Base-by-base conservation (phyloP, 2,797 vertebrate genomes). In the Hoplostethus mediterraneus region DNA sequence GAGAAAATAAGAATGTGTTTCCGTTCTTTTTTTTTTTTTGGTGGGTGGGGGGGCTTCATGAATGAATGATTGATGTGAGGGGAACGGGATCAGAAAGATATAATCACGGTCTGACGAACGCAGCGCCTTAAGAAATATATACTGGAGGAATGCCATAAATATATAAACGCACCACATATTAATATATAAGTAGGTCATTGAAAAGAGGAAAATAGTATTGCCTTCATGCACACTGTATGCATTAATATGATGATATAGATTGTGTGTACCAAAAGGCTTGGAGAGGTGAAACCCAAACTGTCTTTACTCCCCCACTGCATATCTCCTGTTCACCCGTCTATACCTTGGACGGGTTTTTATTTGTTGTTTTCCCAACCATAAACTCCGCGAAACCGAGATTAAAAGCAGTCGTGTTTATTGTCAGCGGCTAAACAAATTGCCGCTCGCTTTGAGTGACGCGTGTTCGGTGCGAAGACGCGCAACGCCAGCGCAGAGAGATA, bases 61-160 rank as follows among this genome's bases (percentile, higher is more conserved):
- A 87, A 93, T 93, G 89, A 94, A 93, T 92, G 93, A 93, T 93
- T 92, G 89, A 92, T 93, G 90, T 71, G 78, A 66, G 57, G 91
- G 87, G 90, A 90, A 75, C 33, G 0, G 51, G 83, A 92, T 90
- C 86, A 90, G 80, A 89, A 92, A 67, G 80, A 89, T 82, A 87
- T 91, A 92, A 93, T 90, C 90, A 94, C 80, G 89, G 89, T 93
- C 90, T 92, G 91, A 92, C 87, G 81, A 94, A 87, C 77, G 67
- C 86, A 73, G 59, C 67, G 86, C 82, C 83, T 70, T 88, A 83
- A 87, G 84, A 93, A 89, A 90, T 84, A 89, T 85, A 90, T 89
- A 89, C 89, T 82, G 80, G 78, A 88, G 75, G 81, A 90, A 82
- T 86, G 77, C 72, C 67, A 93, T 93, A 65, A 90, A 93, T 92